Percentiles rank a stretch among this genome's conserved stretches.
Conservation (phyloP, 2,888 invertebrate genomes). For the Tetragonula carbonaria region DNA sequence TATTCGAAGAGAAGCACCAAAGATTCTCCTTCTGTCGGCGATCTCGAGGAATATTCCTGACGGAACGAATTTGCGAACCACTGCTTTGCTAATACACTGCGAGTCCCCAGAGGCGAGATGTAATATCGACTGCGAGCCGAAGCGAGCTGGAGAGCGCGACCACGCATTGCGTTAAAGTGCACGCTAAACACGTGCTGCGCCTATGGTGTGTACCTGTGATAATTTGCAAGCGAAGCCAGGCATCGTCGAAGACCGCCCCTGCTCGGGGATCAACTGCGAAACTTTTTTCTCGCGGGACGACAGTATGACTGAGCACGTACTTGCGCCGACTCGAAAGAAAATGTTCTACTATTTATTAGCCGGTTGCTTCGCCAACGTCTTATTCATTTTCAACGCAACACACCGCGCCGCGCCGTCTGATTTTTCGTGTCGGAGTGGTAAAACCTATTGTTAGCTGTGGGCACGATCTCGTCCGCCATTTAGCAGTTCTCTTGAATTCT, state of each 20-base stretch:
- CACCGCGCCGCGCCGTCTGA: not conserved
- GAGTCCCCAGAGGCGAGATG: constrained; percentile 65
- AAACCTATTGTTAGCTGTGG: not conserved
- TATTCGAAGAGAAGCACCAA: too few species aligned
- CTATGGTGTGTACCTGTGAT: constrained; percentile 53
- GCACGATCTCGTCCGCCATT: not conserved
- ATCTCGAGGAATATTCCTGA: too few species aligned
- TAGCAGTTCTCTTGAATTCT: not conserved
- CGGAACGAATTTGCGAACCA: constrained; percentile 61
- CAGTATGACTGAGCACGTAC: constrained; percentile 33
- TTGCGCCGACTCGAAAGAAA: constrained; percentile 25
- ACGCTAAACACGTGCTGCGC: constrained; percentile 44
- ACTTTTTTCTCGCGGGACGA: constrained; percentile 23
- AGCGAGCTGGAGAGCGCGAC: constrained; percentile 21
- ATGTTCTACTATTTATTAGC: constrained; percentile 31
- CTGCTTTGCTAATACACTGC: constrained; percentile 59
- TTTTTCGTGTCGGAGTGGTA: not conserved
- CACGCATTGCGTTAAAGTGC: constrained; percentile 54
- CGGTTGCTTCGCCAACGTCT: constrained; percentile 15
- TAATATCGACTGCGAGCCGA: constrained; percentile 62
- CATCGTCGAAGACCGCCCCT: constrained; percentile 21
- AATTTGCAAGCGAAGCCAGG: constrained; percentile 60
- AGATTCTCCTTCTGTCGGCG: too few species aligned
- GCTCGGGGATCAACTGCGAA: constrained; percentile 11
- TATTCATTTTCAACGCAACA: constrained; percentile 18